A percentile compares a stretch with the other conserved stretches of the same genome.
phyloP scores from a whole-genome alignment of 1,140 invertebrate genomes.

The Drosophila ambigua region DNA sequence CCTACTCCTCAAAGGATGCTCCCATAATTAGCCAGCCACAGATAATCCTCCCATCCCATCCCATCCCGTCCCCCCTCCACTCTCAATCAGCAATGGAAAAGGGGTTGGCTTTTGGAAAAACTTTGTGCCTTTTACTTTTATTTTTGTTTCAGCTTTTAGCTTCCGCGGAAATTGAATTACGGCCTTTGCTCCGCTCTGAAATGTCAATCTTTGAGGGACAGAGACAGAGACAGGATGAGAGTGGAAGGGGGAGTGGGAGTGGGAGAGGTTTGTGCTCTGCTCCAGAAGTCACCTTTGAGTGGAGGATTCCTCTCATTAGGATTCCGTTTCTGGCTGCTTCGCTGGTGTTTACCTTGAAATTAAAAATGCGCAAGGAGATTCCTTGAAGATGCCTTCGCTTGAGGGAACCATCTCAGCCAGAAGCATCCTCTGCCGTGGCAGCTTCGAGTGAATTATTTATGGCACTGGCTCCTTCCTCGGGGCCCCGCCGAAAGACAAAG shows the following conservation, averaged over 20 bases:
- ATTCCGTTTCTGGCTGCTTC: constrained; percentile 65
- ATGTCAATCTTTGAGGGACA: constrained; percentile 55
- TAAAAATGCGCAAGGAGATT: constrained; percentile 74
- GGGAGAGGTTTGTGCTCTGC: too few species aligned
- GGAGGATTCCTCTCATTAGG: constrained; percentile 58
- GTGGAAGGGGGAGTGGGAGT: too few species aligned
- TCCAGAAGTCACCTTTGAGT: constrained; percentile 49
- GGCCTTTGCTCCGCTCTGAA: constrained; percentile 45
- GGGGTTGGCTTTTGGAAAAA: constrained; percentile 68
- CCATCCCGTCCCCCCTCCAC: not conserved
- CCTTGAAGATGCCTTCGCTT: constrained; percentile 24
- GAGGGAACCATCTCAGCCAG: constrained; percentile 7
- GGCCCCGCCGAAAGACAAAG: not conserved
- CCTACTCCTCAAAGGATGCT: constrained; percentile 24
- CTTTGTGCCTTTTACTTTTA: constrained; percentile 70
- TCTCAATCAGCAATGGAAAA: constrained; percentile 23
- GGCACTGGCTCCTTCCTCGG: constrained; percentile 48
- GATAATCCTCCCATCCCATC: constrained; percentile 23
- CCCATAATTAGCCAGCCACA: constrained; percentile 66
- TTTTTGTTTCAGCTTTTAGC: constrained; percentile 72
- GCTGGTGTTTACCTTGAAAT: constrained; percentile 76
- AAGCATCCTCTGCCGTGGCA: constrained; percentile 18
- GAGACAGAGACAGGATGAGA: not conserved
- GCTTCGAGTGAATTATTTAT: constrained; percentile 73
- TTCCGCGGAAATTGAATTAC: constrained; percentile 70